Evolutionary conservation across 2,888 invertebrate species (phyloP).

Genomic region (Hedya salicella): DNA sequence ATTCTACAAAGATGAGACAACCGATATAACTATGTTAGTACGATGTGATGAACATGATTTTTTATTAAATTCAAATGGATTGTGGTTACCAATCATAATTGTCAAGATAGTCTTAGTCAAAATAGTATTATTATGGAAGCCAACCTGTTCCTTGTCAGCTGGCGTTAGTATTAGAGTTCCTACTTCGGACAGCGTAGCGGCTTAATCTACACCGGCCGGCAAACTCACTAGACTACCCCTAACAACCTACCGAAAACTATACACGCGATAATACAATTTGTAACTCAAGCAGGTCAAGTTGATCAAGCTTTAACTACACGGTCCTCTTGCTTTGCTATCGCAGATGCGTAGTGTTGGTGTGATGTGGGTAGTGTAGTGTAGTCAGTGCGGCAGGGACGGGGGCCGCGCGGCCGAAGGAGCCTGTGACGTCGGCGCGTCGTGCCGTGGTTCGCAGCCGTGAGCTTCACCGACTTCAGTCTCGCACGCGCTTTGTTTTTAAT

Average conservation of each 20-base stretch:
- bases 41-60: too few relatives aligned
- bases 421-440: constrained; percentile 45
- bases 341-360: constrained; percentile 19
- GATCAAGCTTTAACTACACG: constrained; percentile 4
- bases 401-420: constrained; percentile 56
- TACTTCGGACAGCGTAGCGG: not conserved
- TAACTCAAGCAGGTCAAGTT: not conserved
- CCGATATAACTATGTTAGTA: too few relatives aligned
- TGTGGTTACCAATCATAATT: not conserved
- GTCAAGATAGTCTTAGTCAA: too few relatives aligned
- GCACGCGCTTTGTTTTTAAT: constrained; percentile 67
- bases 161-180: not conserved
- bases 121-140: not conserved
- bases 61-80: not conserved
- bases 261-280: constrained; percentile 14
- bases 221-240: constrained; percentile 29
- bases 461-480: constrained; percentile 49
- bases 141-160: not conserved
- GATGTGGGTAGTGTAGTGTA: constrained; percentile 45
- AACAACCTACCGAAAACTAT: constrained; percentile 27
- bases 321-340: not conserved
- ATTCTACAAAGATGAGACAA: too few relatives aligned
- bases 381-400: constrained; percentile 62
- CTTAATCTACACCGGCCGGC: constrained; percentile 3
- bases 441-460: constrained; percentile 15